Base-by-base conservation (phyloP, 2,888 invertebrate genomes). In the Linnaemya tessellans region DNA sequence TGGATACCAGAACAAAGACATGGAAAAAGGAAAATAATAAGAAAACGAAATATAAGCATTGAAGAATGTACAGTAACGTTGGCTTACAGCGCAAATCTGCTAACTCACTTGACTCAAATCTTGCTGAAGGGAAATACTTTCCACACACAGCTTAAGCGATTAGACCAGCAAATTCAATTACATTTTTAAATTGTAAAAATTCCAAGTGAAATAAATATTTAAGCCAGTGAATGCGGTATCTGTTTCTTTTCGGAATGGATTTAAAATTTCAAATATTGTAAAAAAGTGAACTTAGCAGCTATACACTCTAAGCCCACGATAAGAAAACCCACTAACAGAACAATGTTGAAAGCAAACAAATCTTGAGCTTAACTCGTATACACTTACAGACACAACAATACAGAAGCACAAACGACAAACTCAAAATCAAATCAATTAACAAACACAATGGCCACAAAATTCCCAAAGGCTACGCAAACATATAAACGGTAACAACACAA, bases 371-470 rank as follows among this genome's bases (percentile, higher is more conserved):
- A 18, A 18, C 58, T 13, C 38, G 13, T 11, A 60, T 3, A 20
- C 13, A 68, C 15, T 1, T 35, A 68, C 51, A 51, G 15, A 20
- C 9, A 20, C 25, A 46, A 0, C 25, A 56, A 56, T 13, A 62
- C 7, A 54, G 0, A 46, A 18, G n/a, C 46, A 41, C 4, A 65
- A 30, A 58, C 65, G 49, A 71, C 79, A 71, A 80, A 79, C 75
- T 71, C 46, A 58, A 30, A 85, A 83, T 83, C 79, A 83, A 85
- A 85, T 85, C 82, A 82, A 85, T 85, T 85, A 83, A 82, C 82
- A 70, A 79, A 75, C 79, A 85, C 85, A 83, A 85, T 83, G 79
- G 38, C 85, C 85, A 79, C 79, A 79, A 75, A 54, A 80, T 64
- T 80, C 83, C 85, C 82, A 41, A 46, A n/a, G 65, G 85, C 70